Evolutionary conservation across 2,888 invertebrate species (phyloP).

Genomic region (Synanthedon andrenaeformis): DNA sequence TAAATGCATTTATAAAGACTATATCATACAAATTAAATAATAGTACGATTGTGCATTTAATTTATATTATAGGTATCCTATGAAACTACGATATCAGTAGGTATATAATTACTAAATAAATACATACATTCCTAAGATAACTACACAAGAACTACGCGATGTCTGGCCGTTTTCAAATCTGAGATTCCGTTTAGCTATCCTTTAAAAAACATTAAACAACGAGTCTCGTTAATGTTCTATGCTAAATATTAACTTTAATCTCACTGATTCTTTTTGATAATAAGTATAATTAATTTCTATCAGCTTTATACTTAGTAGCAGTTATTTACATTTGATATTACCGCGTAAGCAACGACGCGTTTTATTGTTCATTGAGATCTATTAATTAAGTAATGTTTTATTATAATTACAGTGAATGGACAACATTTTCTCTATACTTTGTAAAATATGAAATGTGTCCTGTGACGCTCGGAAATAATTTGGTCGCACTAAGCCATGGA

Average conservation of each 20-base stretch:
- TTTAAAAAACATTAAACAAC: slow-evolving; percentile 41
- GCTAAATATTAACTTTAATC: slow-evolving; percentile 61
- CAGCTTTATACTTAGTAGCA: slow-evolving; percentile 53
- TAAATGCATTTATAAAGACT: not conserved
- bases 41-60: slow-evolving; percentile 39
- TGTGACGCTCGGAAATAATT: no score
- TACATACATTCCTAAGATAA: slow-evolving; percentile 42
- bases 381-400: not conserved
- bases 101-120: slow-evolving; percentile 32
- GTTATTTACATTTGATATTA: slow-evolving; percentile 43
- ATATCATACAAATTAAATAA: not conserved
- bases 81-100: slow-evolving; percentile 34
- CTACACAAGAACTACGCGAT: slow-evolving; percentile 21
- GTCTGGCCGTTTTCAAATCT: slow-evolving; percentile 27
- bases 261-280: slow-evolving; percentile 62
- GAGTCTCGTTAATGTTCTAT: slow-evolving; percentile 36
- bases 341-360: slow-evolving; percentile 3
- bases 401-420: not conserved
- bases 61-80: slow-evolving; percentile 34
- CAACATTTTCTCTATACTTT: not conserved
- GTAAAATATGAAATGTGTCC: no score
- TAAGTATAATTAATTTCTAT: slow-evolving; percentile 41
- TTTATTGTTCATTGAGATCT: slow-evolving; percentile 3
- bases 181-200: no score
- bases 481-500: no score